A percentile compares a stretch with the other conserved stretches of the same genome.
These are phyloP conservation scores for Athene cunicularia DNA, from an alignment of 2,113 vertebrate genomes.

Conservation along the genomic window DNA sequence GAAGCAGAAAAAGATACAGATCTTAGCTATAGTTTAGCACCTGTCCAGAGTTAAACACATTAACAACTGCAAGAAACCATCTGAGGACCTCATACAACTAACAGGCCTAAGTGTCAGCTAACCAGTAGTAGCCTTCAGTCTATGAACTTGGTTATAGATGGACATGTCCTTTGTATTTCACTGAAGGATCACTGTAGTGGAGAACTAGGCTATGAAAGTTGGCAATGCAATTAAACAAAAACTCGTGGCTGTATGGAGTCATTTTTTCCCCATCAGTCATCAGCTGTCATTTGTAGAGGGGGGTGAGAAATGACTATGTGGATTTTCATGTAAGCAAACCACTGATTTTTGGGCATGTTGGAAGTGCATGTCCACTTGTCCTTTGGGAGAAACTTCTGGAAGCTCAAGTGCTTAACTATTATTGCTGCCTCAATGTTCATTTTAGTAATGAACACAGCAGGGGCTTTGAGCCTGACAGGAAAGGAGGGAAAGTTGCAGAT, in stretches of 20 bases:
- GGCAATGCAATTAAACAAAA: not conserved
- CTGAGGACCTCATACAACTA: not conserved
- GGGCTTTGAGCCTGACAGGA: not conserved
- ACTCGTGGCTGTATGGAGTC: no score
- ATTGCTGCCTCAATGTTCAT: not conserved
- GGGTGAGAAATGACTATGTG: accelerated
- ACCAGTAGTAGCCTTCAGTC: not conserved
- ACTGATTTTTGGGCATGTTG: not conserved
- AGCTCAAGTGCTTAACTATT: not conserved
- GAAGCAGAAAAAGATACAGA: not conserved
- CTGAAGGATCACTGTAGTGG: not conserved
- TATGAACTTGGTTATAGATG: not conserved
- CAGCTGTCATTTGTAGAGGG: not conserved
- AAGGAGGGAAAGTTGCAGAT: not conserved
- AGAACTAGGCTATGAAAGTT: not conserved
- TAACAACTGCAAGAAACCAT: not conserved
- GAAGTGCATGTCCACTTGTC: not conserved
- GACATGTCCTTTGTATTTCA: not conserved
- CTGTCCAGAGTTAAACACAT: not conserved
- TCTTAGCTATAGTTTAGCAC: not conserved
- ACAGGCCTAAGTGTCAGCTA: not conserved
- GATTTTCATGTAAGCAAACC: not conserved
- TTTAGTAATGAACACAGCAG: not conserved
- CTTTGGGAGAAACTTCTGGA: not conserved
- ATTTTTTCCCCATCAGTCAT: not conserved